Evolutionary conservation across 1,140 invertebrate species (phyloP).

Genomic region (Lepidurus packardi): DNA sequence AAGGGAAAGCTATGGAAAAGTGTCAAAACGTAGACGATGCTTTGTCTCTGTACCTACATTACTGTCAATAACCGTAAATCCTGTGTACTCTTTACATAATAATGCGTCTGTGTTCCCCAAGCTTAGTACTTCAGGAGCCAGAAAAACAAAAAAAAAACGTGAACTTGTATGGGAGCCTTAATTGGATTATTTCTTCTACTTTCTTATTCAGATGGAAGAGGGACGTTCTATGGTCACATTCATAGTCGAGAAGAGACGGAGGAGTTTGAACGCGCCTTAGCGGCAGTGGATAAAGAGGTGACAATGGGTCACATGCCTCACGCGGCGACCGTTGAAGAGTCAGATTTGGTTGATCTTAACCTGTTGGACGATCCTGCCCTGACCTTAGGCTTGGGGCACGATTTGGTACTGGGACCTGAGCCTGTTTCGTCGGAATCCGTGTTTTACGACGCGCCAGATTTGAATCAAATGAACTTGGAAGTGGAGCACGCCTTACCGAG

Average conservation of each 20-base stretch:
- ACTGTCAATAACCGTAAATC: too few species aligned
- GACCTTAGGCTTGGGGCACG: slow-evolving; percentile 35
- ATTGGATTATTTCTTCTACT: not conserved
- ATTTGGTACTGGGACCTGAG: slow-evolving; percentile 29
- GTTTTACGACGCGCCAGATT: slow-evolving; percentile 7
- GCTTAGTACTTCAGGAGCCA: too few species aligned
- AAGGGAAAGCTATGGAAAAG: too few species aligned
- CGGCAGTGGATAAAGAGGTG: slow-evolving; percentile 69
- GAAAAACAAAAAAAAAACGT: too few species aligned
- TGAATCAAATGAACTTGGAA: slow-evolving; percentile 26
- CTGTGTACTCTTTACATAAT: too few species aligned
- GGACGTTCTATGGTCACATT: not conserved
- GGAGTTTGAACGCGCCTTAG: slow-evolving; percentile 72
- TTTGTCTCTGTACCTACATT: too few species aligned
- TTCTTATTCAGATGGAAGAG: not conserved
- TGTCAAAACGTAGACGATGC: too few species aligned
- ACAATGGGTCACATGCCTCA: slow-evolving; percentile 55
- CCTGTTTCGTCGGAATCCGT: not conserved
- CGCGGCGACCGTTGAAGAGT: slow-evolving; percentile 6
- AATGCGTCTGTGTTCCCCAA: too few species aligned
- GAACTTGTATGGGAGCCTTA: not conserved
- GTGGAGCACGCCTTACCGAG: not conserved
- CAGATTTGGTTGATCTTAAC: slow-evolving; percentile 32
- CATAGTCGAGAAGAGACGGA: slow-evolving; percentile 65
- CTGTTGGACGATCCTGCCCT: slow-evolving; percentile 37